Percentiles rank a stretch among this genome's conserved stretches.
Evolutionary conservation across 2,797 vertebrate genomes (phyloP).

Genomic region (Pygocentrus nattereri): DNA sequence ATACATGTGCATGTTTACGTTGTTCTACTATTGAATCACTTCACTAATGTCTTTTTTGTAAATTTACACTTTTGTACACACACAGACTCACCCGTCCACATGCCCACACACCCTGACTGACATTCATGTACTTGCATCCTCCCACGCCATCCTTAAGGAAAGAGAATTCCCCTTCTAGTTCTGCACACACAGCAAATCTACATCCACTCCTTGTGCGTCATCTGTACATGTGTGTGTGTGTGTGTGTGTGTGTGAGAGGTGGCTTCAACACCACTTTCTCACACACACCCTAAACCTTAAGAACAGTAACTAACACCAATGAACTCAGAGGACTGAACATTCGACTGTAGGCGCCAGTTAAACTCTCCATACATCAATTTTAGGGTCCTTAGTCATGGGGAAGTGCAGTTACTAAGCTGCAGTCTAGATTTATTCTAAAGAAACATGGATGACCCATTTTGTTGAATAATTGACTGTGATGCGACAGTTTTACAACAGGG

Average conservation of each 20-base stretch:
- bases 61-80: background rate
- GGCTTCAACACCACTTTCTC: background rate
- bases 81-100: background rate
- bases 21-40: background rate
- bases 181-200: constrained; percentile 2
- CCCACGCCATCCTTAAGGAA: constrained; percentile 1
- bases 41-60: background rate
- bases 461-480: background rate
- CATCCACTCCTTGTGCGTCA: background rate
- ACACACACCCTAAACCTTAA: constrained; percentile 16
- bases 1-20: too few species aligned
- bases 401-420: background rate
- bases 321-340: background rate
- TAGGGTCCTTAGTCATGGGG: background rate
- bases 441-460: background rate
- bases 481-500: background rate
- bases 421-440: background rate
- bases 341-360: constrained; percentile 2
- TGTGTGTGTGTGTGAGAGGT: too few species aligned
- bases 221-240: background rate
- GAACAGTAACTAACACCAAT: background rate
- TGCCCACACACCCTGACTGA: background rate
- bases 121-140: background rate
- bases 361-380: background rate
- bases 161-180: constrained; percentile 7